A percentile compares a stretch with the other conserved stretches of the same genome.
Conservation (phyloP, 2,797 vertebrate species). For the Knipowitschia caucasica region DNA sequence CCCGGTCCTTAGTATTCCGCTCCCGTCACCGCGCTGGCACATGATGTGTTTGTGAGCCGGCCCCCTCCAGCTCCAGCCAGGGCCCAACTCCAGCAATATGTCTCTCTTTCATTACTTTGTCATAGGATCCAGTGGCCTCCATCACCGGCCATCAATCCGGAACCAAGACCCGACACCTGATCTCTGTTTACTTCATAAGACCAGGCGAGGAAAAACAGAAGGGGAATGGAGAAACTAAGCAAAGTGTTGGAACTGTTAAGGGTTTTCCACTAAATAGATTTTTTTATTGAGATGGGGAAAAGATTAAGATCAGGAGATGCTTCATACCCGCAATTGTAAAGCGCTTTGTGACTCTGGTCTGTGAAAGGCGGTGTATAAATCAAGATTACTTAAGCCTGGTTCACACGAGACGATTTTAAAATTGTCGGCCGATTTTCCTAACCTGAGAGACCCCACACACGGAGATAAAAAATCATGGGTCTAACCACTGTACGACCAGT, state of each 20-base stretch:
- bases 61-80: constrained; percentile 54
- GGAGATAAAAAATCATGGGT: too few species aligned
- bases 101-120: constrained; percentile 78
- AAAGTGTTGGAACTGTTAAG: neutral
- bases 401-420: too few species aligned
- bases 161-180: constrained; percentile 38
- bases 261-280: too few species aligned
- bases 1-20: constrained; percentile 57
- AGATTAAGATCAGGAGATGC: too few species aligned
- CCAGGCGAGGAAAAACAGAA: neutral
- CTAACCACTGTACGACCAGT: too few species aligned
- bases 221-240: neutral
- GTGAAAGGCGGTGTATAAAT: too few species aligned
- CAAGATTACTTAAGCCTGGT: too few species aligned
- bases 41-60: constrained; percentile 71
- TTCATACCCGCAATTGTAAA: too few species aligned
- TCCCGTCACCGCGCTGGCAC: constrained; percentile 60
- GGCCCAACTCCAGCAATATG: constrained; percentile 65
- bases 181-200: constrained; percentile 41
- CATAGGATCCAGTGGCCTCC: constrained; percentile 67
- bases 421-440: too few species aligned
- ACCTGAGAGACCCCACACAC: too few species aligned
- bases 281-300: too few species aligned
- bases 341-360: too few species aligned
- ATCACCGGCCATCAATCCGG: constrained; percentile 65